Evolutionary conservation across 2,113 vertebrate genomes (phyloP).

Genomic region (Isichthys henryi): DNA sequence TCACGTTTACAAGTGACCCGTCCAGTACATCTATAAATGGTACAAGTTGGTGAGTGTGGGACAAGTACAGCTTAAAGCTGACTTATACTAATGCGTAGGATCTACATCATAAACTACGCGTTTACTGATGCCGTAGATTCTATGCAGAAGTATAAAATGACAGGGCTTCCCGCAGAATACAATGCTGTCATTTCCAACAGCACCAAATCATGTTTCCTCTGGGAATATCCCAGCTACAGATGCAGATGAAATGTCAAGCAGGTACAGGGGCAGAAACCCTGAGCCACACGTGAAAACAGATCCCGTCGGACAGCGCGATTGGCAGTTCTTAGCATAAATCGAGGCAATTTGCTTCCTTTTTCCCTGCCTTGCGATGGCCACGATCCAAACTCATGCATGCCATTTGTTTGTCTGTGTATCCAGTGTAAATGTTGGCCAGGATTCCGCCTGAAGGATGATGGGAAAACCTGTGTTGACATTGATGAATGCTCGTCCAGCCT

Average conservation of each 20-base stretch:
- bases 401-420: slow-evolving; percentile 37
- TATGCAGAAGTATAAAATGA: not conserved
- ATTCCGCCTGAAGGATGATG: slow-evolving; percentile 89
- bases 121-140: not conserved
- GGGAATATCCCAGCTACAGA: not conserved
- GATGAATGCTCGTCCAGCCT: slow-evolving; percentile 87
- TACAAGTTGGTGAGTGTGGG: not conserved
- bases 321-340: not conserved
- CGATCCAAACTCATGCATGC: not conserved
- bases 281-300: not conserved
- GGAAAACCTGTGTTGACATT: slow-evolving; percentile 87
- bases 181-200: not conserved
- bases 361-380: not conserved
- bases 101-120: not conserved
- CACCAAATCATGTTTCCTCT: not conserved
- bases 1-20: not conserved
- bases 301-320: not conserved
- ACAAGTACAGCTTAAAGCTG: not conserved
- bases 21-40: not conserved
- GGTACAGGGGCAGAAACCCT: not conserved
- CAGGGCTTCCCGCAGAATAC: not conserved
- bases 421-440: slow-evolving; percentile 99
- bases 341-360: not conserved
- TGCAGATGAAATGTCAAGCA: not conserved
- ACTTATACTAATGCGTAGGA: not conserved